These are phyloP conservation scores for Tyrophagus putrescentiae DNA, from an alignment of 1,140 invertebrate genomes.

Conservation along the genomic window DNA sequence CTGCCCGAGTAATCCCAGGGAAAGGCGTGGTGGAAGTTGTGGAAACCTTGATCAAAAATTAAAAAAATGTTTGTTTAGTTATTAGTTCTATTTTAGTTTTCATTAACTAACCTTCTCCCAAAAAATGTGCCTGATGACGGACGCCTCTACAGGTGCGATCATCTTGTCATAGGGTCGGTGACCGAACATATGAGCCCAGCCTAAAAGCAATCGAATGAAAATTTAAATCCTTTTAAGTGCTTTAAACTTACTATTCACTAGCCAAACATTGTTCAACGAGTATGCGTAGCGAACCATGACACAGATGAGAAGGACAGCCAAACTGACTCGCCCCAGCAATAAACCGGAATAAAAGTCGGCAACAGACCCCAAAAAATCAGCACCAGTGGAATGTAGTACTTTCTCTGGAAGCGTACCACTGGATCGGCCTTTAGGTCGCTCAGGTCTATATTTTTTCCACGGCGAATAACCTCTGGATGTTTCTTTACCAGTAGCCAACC, in stretches of 20 bases:
- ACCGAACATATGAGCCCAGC: slow-evolving; percentile 36
- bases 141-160: slow-evolving; percentile 36
- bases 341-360: slow-evolving; percentile 65
- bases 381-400: slow-evolving; percentile 60
- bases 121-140: slow-evolving; percentile 48
- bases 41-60: slow-evolving; percentile 45
- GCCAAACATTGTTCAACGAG: slow-evolving; percentile 79
- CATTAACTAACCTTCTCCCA: no score
- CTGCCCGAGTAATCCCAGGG: slow-evolving; percentile 83
- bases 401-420: slow-evolving; percentile 71
- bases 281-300: slow-evolving; percentile 68
- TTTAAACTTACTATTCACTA: slow-evolving; percentile 41
- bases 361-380: slow-evolving; percentile 65
- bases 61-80: no score
- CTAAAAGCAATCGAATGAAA: neutral
- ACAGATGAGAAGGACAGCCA: slow-evolving; percentile 59
- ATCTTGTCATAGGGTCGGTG: slow-evolving; percentile 42
- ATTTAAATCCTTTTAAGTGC: slow-evolving; percentile 34
- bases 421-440: slow-evolving; percentile 74
- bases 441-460: slow-evolving; percentile 69
- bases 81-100: no score
- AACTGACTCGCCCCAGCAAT: slow-evolving; percentile 65
- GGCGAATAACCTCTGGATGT: slow-evolving; percentile 71
- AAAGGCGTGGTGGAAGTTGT: slow-evolving; percentile 92
- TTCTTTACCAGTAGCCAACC: slow-evolving; percentile 75